A percentile compares a stretch with the other conserved stretches of the same genome.
These are phyloP conservation scores for Triplophysa dalaica DNA, from an alignment of 2,113 vertebrate genomes.

Conservation along the genomic window DNA sequence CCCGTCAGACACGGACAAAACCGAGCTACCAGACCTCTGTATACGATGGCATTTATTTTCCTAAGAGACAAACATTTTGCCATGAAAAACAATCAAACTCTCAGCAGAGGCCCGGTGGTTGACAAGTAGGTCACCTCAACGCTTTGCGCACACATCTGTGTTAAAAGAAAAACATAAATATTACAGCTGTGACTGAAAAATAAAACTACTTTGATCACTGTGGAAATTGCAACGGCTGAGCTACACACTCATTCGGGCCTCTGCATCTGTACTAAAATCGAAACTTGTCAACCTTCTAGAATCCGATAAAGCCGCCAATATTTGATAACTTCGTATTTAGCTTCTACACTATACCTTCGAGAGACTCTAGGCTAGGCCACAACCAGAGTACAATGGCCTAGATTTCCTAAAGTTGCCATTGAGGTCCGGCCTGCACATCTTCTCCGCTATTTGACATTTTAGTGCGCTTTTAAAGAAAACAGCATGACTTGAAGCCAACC, in stretches of 20 bases:
- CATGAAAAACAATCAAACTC: slow-evolving; percentile 17
- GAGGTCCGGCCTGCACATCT: too few relatives aligned
- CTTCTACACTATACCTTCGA: slow-evolving; percentile 68
- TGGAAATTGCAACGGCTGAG: too few relatives aligned
- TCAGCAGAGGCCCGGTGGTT: slow-evolving; percentile 5
- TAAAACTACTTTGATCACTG: too few relatives aligned
- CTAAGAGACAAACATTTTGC: slow-evolving; percentile 28
- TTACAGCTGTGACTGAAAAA: neutral
- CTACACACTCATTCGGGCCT: too few relatives aligned
- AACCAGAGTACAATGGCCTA: neutral
- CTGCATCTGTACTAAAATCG: too few relatives aligned
- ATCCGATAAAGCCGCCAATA: too few relatives aligned
- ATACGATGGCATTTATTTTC: slow-evolving; percentile 7
- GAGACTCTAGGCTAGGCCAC: slow-evolving; percentile 51
- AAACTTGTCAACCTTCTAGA: too few relatives aligned
- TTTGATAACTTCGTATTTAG: slow-evolving; percentile 47
- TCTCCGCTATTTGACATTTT: neutral
- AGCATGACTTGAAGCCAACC: neutral
- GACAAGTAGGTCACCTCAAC: slow-evolving; percentile 20
- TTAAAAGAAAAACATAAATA: slow-evolving; percentile 1
- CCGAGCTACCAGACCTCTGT: neutral
- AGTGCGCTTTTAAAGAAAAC: neutral
- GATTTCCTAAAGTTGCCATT: neutral
- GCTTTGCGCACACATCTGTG: neutral
- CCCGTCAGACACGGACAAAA: neutral